Percentiles rank a stretch among this genome's conserved stretches.
Evolutionary conservation across 2,797 vertebrate species (phyloP).

Genomic region (Enteromius unitaeniatus): DNA sequence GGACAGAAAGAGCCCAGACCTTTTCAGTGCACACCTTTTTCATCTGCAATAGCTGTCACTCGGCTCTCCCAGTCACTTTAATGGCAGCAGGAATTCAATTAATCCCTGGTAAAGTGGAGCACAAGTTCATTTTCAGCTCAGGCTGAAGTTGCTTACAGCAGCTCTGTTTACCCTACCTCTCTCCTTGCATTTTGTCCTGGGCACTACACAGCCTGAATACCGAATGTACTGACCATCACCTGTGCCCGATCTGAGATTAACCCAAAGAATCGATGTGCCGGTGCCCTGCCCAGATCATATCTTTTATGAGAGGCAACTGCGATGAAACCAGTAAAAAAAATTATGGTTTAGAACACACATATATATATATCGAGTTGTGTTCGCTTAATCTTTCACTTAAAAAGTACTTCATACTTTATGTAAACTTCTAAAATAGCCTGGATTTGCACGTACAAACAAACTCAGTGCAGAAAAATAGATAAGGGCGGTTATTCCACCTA

Average conservation of each 20-base stretch:
- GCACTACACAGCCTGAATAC: slow-evolving; percentile 52
- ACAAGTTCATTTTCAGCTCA: slow-evolving; percentile 56
- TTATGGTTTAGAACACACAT: neutral
- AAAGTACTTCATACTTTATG: neutral
- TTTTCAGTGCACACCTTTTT: slow-evolving; percentile 63
- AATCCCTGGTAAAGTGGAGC: slow-evolving; percentile 61
- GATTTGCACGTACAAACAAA: slow-evolving; percentile 20
- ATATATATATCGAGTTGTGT: neutral
- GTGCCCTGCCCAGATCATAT: neutral
- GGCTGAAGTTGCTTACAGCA: slow-evolving; percentile 48
- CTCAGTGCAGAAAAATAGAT: slow-evolving; percentile 23
- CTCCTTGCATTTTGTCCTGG: slow-evolving; percentile 32
- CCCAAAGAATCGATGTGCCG: slow-evolving; percentile 59
- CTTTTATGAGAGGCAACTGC: slow-evolving; percentile 4
- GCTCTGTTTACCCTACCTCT: slow-evolving; percentile 58
- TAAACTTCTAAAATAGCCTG: slow-evolving; percentile 26
- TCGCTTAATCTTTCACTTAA: neutral
- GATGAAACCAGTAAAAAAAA: neutral
- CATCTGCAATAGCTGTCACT: slow-evolving; percentile 63
- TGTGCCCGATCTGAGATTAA: slow-evolving; percentile 45
- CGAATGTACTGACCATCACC: slow-evolving; percentile 39
- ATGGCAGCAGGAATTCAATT: slow-evolving; percentile 65
- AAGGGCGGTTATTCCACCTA: slow-evolving; percentile 31
- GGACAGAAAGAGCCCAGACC: slow-evolving; percentile 27
- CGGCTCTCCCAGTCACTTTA: slow-evolving; percentile 66